Percentiles rank a stretch among this genome's conserved stretches.
Evolutionary conservation across 2,113 vertebrate species (phyloP).

Genomic region (Mionectes macconnelli): DNA sequence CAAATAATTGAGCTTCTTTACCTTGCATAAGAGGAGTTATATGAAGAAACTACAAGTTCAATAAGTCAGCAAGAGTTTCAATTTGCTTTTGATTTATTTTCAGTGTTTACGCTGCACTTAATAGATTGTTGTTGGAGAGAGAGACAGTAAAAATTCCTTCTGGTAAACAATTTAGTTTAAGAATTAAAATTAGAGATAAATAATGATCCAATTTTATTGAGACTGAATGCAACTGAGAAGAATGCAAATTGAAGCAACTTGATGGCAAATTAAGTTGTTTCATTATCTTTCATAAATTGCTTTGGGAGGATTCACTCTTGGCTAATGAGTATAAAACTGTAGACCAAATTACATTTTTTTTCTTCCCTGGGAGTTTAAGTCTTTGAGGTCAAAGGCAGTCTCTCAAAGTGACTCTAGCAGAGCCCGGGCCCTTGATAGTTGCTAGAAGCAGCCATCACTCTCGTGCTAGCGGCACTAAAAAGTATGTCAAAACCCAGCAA

Average conservation of each 20-base stretch:
- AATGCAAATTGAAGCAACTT: slow-evolving; percentile 45
- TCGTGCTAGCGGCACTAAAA: neutral
- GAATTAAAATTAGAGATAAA: slow-evolving; percentile 65
- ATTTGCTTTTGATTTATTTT: slow-evolving; percentile 68
- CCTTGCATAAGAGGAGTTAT: neutral
- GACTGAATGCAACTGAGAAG: neutral
- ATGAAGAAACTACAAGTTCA: slow-evolving; percentile 35
- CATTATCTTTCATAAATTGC: slow-evolving; percentile 61
- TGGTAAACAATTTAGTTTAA: slow-evolving; percentile 61
- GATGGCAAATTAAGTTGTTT: slow-evolving; percentile 59
- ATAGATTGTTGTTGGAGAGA: slow-evolving; percentile 55
- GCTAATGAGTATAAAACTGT: slow-evolving; percentile 36
- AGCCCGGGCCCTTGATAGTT: neutral
- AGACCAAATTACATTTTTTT: neutral
- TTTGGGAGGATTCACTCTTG: slow-evolving; percentile 35
- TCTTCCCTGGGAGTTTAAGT: neutral
- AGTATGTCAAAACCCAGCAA: neutral
- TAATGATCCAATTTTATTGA: slow-evolving; percentile 50
- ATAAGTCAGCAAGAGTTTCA: slow-evolving; percentile 38
- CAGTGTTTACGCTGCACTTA: slow-evolving; percentile 33
- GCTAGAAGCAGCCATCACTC: neutral
- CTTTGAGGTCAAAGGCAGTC: neutral
- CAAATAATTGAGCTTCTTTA: slow-evolving; percentile 16
- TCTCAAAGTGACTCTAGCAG: neutral
- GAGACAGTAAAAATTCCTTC: slow-evolving; percentile 39